Evolutionary conservation across 2,888 invertebrate species (phyloP).

Genomic region (Drosophila melanosoma): DNA sequence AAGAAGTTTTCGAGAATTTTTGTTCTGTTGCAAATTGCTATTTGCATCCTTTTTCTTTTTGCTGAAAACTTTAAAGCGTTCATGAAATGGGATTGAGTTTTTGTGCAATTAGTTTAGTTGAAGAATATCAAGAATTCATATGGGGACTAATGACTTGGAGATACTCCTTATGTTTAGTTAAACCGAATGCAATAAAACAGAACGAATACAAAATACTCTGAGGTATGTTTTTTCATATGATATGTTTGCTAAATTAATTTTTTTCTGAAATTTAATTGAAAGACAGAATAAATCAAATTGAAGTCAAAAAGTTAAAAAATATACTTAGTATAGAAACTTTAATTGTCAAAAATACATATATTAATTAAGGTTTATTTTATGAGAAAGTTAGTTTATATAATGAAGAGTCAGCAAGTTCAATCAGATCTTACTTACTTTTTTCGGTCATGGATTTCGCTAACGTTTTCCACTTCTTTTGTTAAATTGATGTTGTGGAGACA

Average conservation of each 20-base stretch:
- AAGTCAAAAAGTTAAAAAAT: background rate
- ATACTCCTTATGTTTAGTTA: background rate
- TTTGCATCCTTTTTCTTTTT: slow-evolving; percentile 10
- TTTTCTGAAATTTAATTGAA: too few relatives aligned
- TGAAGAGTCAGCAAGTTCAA: background rate
- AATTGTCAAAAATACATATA: background rate
- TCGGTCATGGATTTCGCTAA: slow-evolving; percentile 2
- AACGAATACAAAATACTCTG: background rate
- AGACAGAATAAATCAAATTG: background rate
- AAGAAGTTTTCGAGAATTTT: slow-evolving; percentile 44
- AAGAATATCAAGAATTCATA: background rate
- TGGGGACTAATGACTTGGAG: background rate
- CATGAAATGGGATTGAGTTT: background rate
- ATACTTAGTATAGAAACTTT: background rate
- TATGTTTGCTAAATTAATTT: too few relatives aligned
- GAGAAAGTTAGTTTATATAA: background rate
- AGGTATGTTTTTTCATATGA: too few relatives aligned
- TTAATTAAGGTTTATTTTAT: background rate
- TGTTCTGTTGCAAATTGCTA: slow-evolving; percentile 42
- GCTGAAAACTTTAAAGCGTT: background rate
- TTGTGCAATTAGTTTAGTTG: background rate
- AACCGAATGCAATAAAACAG: background rate
- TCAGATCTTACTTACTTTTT: background rate
- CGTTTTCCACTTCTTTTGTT: slow-evolving; percentile 4
- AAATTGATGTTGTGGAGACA: background rate